Evolutionary conservation across 2,113 vertebrate genomes (phyloP), one percentile per base, ranked within the genome.

Genomic region (Centropus bengalensis): DNA sequence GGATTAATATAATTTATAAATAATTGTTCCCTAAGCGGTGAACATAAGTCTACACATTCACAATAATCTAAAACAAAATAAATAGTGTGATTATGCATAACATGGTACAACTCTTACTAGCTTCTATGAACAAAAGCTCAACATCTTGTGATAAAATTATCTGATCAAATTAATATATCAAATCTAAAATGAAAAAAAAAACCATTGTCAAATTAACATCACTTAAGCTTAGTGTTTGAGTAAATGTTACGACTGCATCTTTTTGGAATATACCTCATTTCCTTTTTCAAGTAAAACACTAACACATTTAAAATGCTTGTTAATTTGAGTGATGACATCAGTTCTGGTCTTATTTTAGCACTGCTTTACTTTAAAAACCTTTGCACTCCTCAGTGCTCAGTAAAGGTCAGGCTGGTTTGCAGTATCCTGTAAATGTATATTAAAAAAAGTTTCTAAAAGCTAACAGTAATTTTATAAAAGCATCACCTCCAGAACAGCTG

Each of bases 21-120:
- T 97, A 98, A 98, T 97, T 98, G 96, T 97, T 98, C 98, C 98
- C 98, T 97, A 97, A 96, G 96, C 95, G 81, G 97, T 97, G 97
- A 98, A 98, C 97, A 73, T 79, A 97, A 96, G 92, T 97, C 97
- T 97, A 97, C 96, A 97, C 96, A 97, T 97, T 97, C 97, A 97
- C 97, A 96, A 98, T 76, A 95, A 94, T 97, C 97, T 97, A 98
- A 96, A 96, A 68, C 90, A 97, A 97, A 98, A 98, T 98, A 98
- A 98, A 98, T 98, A 98, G 94, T 97, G 95, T 96, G 97, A 97
- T 97, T 97, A 97, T 89, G 97, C 88, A 91, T 97, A 94, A 97
- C 92, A 95, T 96, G 95, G 94, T 95, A 97, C 94, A 97, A 96
- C 94, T 93, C 95, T 86, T 96, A 94, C 96, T 97, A 96, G 95